A percentile compares a stretch with the other conserved stretches of the same genome.
phyloP scores from a whole-genome alignment of 2,797 vertebrate genomes.

The Urophycis tenuis region DNA sequence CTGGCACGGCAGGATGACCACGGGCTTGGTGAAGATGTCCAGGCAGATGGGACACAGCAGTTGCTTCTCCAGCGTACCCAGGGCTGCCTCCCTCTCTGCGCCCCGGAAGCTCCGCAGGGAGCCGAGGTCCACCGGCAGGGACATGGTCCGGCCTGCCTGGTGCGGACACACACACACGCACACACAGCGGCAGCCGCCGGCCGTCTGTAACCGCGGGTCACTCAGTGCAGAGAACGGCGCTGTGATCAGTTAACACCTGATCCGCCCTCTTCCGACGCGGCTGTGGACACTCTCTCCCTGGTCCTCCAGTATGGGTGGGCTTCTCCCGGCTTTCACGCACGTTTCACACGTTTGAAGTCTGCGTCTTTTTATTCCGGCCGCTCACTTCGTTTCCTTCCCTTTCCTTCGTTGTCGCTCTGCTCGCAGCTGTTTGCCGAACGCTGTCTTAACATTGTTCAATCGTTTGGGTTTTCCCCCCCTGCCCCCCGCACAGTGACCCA shows the following conservation, averaged over 20 bases:
- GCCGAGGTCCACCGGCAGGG: constrained; percentile 62
- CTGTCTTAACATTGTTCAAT: neutral
- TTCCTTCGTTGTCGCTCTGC: neutral
- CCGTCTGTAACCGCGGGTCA: neutral
- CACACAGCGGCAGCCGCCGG: neutral
- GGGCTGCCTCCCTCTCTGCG: constrained; percentile 30
- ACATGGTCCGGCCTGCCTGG: constrained; percentile 43
- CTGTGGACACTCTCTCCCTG: neutral
- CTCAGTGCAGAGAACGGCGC: neutral
- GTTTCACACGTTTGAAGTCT: neutral
- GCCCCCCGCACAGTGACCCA: neutral
- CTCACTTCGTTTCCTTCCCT: neutral
- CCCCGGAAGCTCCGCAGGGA: constrained; percentile 49
- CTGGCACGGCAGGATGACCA: constrained; percentile 79
- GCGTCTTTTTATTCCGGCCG: neutral
- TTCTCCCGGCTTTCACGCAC: neutral
- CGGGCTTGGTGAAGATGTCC: constrained; percentile 77
- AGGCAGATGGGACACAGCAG: constrained; percentile 70
- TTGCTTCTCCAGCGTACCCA: constrained; percentile 69
- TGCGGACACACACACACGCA: neutral
- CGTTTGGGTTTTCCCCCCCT: neutral
- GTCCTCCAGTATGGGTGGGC: neutral
- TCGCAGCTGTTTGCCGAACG: neutral
- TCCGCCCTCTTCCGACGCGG: neutral
- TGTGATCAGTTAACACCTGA: neutral